phyloP scores from a whole-genome alignment of 2,888 invertebrate genomes.

The Cosmia trapezina region DNA sequence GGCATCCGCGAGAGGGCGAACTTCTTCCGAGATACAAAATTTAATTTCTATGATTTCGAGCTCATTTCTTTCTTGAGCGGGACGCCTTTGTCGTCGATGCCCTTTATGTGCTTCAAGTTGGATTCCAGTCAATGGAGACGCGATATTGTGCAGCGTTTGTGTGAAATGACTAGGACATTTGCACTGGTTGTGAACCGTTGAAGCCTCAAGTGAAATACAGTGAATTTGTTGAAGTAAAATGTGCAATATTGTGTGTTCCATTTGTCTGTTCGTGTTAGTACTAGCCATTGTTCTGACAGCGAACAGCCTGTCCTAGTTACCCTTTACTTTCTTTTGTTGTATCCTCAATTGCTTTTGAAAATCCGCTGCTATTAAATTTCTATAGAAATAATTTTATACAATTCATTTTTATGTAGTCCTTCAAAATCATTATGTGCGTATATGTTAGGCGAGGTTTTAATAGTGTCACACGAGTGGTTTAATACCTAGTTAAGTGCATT shows the following conservation, averaged over 20 bases:
- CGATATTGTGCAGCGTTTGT: constrained; percentile 84
- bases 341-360: constrained; percentile 38
- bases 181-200: constrained; percentile 72
- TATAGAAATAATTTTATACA: constrained; percentile 16
- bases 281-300: constrained; percentile 62
- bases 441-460: no score
- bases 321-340: constrained; percentile 47
- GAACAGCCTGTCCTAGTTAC: constrained; percentile 39
- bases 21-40: constrained; percentile 82
- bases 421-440: not conserved
- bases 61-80: constrained; percentile 77
- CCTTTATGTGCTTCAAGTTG: constrained; percentile 82
- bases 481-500: no score
- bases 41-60: constrained; percentile 85
- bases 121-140: constrained; percentile 80
- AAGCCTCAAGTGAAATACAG: constrained; percentile 72
- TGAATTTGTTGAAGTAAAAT: constrained; percentile 79
- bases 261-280: constrained; percentile 68
- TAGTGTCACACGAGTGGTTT: no score
- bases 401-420: not conserved
- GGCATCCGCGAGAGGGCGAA: constrained; percentile 70
- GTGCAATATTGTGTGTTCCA: constrained; percentile 75
- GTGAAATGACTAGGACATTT: constrained; percentile 82
- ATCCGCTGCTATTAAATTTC: constrained; percentile 17
- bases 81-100: constrained; percentile 79